Evolutionary conservation across 2,113 vertebrate genomes (phyloP).

Genomic region (Eubucco bourcierii): DNA sequence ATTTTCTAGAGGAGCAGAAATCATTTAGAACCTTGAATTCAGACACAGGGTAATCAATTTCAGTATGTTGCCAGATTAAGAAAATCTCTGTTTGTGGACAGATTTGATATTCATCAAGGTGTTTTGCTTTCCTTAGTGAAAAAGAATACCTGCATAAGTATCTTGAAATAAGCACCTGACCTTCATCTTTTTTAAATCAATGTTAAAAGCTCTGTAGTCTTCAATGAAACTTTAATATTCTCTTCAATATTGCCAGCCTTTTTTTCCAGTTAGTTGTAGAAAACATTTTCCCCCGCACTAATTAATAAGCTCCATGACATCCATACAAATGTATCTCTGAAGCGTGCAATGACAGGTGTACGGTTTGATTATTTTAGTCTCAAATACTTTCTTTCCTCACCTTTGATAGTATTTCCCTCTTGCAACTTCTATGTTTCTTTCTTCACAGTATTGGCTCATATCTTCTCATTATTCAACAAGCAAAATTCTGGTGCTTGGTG

Average conservation of each 20-base stretch:
- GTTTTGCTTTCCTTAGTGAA: neutral
- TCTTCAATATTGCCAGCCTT: neutral
- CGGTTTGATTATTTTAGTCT: neutral
- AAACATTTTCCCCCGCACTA: neutral
- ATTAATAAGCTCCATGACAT: neutral
- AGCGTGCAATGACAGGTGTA: neutral
- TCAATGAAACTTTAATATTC: neutral
- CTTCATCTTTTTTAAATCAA: neutral
- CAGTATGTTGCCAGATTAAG: neutral
- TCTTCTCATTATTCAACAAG: neutral
- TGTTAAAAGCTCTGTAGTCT: neutral
- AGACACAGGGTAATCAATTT: neutral
- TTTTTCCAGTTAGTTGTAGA: neutral
- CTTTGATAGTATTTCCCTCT: neutral
- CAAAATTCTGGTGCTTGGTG: neutral
- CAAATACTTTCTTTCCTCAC: neutral
- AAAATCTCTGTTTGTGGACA: neutral
- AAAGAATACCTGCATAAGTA: neutral
- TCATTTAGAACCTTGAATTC: neutral
- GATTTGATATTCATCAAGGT: neutral
- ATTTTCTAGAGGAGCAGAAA: neutral
- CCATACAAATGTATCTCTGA: neutral
- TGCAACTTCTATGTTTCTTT: neutral
- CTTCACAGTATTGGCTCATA: neutral
- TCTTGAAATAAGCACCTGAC: neutral